Percentiles rank a stretch among this genome's conserved stretches.
phyloP scores from a whole-genome alignment of 2,797 vertebrate species.

The Jordanella pulchra region DNA sequence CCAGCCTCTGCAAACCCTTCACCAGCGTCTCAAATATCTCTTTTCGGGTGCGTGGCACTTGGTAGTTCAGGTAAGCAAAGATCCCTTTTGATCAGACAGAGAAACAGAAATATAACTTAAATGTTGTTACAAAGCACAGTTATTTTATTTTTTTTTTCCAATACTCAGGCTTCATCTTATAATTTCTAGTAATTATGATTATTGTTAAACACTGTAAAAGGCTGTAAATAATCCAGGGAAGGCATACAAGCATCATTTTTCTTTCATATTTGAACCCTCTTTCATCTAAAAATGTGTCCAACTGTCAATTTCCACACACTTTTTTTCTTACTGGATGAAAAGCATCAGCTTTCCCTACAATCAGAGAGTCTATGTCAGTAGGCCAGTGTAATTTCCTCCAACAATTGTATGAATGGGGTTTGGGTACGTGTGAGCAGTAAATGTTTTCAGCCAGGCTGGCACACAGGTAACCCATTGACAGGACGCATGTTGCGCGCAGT shows the following conservation, averaged over 20 bases:
- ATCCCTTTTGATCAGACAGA: slow-evolving; percentile 82
- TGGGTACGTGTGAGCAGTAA: slow-evolving; percentile 31
- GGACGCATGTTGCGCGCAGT: slow-evolving; percentile 66
- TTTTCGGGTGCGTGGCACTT: slow-evolving; percentile 90
- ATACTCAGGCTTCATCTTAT: too few species aligned
- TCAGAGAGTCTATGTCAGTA: neutral
- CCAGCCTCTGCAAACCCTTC: slow-evolving; percentile 92
- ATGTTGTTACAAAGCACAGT: neutral
- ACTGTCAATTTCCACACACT: neutral
- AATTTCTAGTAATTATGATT: neutral
- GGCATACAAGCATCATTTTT: neutral
- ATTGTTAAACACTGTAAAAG: neutral
- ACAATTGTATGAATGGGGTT: slow-evolving; percentile 3
- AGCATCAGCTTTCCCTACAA: neutral
- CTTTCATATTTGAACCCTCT: neutral
- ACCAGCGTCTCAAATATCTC: slow-evolving; percentile 93
- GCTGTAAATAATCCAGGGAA: neutral
- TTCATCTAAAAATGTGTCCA: neutral
- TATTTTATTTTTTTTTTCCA: neutral
- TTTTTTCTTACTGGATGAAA: neutral
- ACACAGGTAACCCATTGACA: slow-evolving; percentile 73
- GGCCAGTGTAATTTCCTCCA: neutral
- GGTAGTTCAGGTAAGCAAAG: slow-evolving; percentile 97
- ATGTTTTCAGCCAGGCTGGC: slow-evolving; percentile 38
- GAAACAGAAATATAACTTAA: slow-evolving; percentile 27